Conservation (phyloP, 2,888 invertebrate genomes). For the Pilophorus perplexus region DNA sequence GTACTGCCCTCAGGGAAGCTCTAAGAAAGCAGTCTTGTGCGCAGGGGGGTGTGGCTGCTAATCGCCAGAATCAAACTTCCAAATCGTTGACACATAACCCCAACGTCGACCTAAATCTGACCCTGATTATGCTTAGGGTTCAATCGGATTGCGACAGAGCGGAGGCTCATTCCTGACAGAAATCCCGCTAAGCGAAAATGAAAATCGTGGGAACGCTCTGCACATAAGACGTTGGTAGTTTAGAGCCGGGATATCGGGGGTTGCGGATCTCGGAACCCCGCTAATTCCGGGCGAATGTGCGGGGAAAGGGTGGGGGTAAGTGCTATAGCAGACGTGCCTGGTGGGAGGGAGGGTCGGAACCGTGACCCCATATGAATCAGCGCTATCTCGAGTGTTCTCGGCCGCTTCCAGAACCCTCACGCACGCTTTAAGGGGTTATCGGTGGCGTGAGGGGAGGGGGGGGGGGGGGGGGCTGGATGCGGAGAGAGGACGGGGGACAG, state of each 20-base stretch:
- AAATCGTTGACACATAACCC: no score
- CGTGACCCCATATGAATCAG: slow-evolving; percentile 29
- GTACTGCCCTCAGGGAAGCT: no score
- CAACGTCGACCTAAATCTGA: no score
- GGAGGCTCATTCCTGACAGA: no score
- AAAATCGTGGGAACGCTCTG: background rate
- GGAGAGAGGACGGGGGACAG: background rate
- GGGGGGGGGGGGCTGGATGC: background rate
- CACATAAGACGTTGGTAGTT: background rate
- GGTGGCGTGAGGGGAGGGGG: background rate
- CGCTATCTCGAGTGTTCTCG: slow-evolving; percentile 6
- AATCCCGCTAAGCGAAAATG: no score
- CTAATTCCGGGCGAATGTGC: background rate
- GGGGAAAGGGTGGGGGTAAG: background rate
- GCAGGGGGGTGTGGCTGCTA: no score
- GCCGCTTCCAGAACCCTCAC: background rate
- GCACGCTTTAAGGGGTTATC: slow-evolving; percentile 15
- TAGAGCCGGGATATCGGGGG: background rate
- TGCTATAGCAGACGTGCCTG: background rate
- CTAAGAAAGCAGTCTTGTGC: no score
- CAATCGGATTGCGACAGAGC: no score
- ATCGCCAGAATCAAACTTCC: no score
- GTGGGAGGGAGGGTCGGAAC: background rate
- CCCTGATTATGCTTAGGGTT: no score
- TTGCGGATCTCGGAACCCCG: no score